A percentile compares a stretch with the other conserved stretches of the same genome.
These are phyloP conservation scores for Sebastes goodei DNA, from an alignment of 2,797 vertebrate species.

Conservation along the genomic window DNA sequence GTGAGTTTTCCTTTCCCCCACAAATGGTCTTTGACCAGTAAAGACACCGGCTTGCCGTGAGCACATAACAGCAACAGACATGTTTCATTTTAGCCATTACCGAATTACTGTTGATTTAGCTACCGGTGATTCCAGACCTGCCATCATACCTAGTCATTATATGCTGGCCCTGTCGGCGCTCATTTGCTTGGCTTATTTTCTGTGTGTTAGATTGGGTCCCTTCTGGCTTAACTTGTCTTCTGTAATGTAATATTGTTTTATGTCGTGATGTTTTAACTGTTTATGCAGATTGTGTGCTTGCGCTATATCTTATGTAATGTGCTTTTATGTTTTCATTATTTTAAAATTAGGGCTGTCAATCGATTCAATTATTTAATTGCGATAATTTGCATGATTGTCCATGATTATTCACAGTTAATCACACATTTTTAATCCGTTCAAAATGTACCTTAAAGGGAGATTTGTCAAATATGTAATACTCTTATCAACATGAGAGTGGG, in stretches of 20 bases:
- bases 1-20: background rate
- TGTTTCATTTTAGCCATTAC: background rate
- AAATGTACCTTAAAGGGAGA: no score
- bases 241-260: background rate
- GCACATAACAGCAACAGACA: background rate
- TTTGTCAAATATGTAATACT: no score
- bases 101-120: background rate
- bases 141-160: background rate
- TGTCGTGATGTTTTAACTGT: background rate
- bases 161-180: background rate
- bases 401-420: accelerated
- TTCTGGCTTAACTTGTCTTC: background rate
- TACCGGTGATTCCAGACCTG: background rate
- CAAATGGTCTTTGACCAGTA: background rate
- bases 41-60: background rate
- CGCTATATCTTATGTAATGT: no score
- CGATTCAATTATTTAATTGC: no score
- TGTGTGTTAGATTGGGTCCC: background rate
- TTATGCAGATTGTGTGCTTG: background rate
- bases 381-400: no score
- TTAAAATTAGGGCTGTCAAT: no score
- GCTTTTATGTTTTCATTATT: no score
- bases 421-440: no score
- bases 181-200: background rate
- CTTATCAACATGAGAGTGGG: no score